These are phyloP conservation scores for Saturnia pavonia DNA, from an alignment of 2,888 invertebrate genomes.

Conservation along the genomic window DNA sequence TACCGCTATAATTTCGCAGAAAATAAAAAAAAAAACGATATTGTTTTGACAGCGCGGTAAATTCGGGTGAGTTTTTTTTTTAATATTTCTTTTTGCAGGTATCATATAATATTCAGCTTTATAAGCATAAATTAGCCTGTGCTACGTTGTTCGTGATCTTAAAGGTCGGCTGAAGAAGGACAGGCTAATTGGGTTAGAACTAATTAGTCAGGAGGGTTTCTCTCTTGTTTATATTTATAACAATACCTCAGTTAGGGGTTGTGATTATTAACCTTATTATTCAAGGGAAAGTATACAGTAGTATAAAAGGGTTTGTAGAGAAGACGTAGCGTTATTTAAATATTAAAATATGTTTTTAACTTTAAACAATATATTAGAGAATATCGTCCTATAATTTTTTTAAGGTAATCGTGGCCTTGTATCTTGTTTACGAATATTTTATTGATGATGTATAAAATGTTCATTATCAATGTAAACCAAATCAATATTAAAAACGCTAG, in stretches of 20 bases:
- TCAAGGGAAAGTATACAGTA: background rate
- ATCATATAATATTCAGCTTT: slow-evolving; percentile 2
- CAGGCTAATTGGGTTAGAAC: slow-evolving; percentile 71
- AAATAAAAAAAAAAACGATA: background rate
- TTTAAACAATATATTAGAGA: background rate
- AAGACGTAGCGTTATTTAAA: background rate
- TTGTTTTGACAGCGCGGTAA: slow-evolving; percentile 13
- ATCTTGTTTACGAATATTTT: no score
- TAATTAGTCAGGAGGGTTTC: slow-evolving; percentile 62
- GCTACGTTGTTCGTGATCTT: slow-evolving; percentile 27
- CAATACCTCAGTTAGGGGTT: slow-evolving; percentile 12
- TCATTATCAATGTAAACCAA: no score
- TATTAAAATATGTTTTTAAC: background rate
- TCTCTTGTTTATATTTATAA: slow-evolving; percentile 51
- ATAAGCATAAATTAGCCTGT: slow-evolving; percentile 20
- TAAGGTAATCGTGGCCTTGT: no score
- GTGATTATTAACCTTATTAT: slow-evolving; percentile 1
- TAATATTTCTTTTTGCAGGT: slow-evolving; percentile 8
- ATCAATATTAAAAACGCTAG: no score
- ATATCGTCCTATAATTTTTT: background rate
- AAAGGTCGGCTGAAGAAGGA: slow-evolving; percentile 49
- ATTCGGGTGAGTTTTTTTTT: slow-evolving; percentile 15
- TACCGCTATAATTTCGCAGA: background rate
- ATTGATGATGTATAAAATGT: no score
- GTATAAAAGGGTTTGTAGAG: background rate